Base-by-base conservation (phyloP, 1,140 invertebrate genomes). In the Bombus breviceps region DNA sequence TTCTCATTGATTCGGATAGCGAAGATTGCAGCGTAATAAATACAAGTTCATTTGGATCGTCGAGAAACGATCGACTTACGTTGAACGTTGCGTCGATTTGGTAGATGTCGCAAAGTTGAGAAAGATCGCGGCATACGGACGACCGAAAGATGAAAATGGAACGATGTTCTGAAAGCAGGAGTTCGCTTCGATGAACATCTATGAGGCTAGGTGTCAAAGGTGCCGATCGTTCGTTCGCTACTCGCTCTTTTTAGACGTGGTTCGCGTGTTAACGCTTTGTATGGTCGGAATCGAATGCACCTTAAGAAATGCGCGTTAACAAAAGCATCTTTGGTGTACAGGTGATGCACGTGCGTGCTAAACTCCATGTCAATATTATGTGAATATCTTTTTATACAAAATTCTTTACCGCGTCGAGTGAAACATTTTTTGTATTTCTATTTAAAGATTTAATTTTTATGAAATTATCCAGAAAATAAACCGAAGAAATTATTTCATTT, bases 151-250 rank as follows among this genome's bases (percentile, higher is more conserved):
- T 25, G 82, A 89, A 84, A 80, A 81, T 53, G 64, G 72, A 39
- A 85, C 59, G 53, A 41, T 77, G 64, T 37, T 34, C 74, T 9
- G 66, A 69, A 39, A 71, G 43, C 68, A 41, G 34, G 12, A 37
- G 32, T 66, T 69, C 76, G 83, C 85, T 87, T 81, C 82, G 88
- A 57, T 79, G 76, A 88, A 72, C 85, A 37, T 90, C 83, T 88
- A 89, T 87, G 79, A 87, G 75, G 41, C 71, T 47, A 88, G 92
- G 91, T 92, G 91, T 93, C 92, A 93, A 93, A 93, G 86, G 91
- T 59, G 86, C 92, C 92, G 92, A 92, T 92, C 92, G 87, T 91
- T 92, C 92, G 88, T 88, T 91, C 87, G 43, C 88, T 83, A 87
- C 66, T 62, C 47, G 37, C 28, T 84, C 64, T 72, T 84, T 84